Evolutionary conservation across 2,888 invertebrate genomes (phyloP), one percentile per base, ranked within the genome.

Genomic region (Drosophila peninsularis): DNA sequence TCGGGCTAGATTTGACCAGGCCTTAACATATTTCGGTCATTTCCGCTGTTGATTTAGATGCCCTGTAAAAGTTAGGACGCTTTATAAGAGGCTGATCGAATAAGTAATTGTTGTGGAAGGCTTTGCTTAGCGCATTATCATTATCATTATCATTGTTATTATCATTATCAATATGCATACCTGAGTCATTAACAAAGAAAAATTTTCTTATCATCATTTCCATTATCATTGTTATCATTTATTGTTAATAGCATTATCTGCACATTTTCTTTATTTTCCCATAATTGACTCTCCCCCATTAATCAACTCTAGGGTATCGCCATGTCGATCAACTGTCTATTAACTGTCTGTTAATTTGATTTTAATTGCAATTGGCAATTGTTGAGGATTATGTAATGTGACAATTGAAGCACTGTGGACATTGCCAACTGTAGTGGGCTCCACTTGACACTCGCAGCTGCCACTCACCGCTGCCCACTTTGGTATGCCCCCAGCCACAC

Each of bases 331-430:
- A 17, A 13, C 4, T n/a, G 17, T 24, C 3, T 6, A 7, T 24
- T 13, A 24, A 0, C 1, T 45, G 27, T 14, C 30, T 47, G 47
- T 32, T 57, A 78, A 78, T 68, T 36, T 56, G 36, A 39, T 79
- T 79, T 76, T 76, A 78, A 78, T 75, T 75, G 60, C 78, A 65
- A 74, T 63, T 66, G 45, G 30, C 56, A 67, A 60, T 63, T 50
- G 67, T 62, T 58, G 58, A 57, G 70, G 32, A 62, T 75, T 78
- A 62, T 78, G 75, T 52, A 69, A 78, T 75, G 54, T 61, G 79
- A 64, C 75, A 78, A 74, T 74, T 68, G 75, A 68, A 78, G 63
- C 56, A 52, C 53, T 66, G 66, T 37, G 24, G 58, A 56, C 58
- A 55, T 14, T 52, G 36, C n/a, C 21, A 21, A 37, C 32, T 64